phyloP scores from a whole-genome alignment of 64 coral and sea anemone genomes.

The Actinia tenebrosa region DNA sequence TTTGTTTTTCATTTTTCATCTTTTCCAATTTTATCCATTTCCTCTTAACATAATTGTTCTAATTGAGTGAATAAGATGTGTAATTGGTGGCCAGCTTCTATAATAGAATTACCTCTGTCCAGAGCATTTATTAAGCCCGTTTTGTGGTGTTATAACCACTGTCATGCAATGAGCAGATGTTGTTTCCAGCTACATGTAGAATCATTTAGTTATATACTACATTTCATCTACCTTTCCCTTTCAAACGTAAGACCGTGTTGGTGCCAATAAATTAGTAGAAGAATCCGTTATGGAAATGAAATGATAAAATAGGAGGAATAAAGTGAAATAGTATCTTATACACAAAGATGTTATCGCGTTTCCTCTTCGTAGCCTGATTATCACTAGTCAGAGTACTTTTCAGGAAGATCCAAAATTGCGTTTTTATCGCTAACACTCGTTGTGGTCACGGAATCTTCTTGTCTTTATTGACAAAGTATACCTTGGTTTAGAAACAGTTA shows the following conservation, averaged over 20 bases:
- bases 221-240: too few relatives aligned
- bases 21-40: background rate
- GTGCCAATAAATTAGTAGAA: background rate
- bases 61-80: background rate
- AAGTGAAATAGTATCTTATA: background rate
- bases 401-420: background rate
- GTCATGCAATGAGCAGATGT: background rate
- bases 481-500: background rate
- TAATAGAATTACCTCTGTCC: background rate
- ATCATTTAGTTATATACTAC: too few relatives aligned
- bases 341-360: background rate
- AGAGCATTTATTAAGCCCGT: background rate
- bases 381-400: background rate
- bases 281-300: background rate
- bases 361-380: background rate
- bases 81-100: background rate
- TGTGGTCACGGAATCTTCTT: background rate
- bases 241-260: too few relatives aligned
- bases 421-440: background rate
- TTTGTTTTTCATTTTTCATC: background rate
- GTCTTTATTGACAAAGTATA: background rate
- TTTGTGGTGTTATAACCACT: background rate
- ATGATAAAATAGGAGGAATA: background rate
- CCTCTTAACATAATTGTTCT: background rate
- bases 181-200: background rate